Evolutionary conservation across 2,797 vertebrate genomes (phyloP), one percentile per base, ranked within the genome.

Genomic region (Melanotaenia nigrans): DNA sequence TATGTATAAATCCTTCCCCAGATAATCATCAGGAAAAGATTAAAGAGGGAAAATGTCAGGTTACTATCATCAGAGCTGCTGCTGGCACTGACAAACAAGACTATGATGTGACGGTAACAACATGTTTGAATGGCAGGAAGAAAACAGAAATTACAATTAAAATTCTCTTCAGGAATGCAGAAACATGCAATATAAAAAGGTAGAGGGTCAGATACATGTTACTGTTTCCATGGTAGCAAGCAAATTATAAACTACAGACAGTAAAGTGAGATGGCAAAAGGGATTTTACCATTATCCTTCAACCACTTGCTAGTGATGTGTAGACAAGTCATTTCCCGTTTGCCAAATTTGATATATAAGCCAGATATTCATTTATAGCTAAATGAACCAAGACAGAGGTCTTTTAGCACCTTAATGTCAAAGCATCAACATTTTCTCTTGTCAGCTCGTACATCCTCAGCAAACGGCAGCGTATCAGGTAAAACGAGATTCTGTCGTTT

Each of bases 401-500:
- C 33, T 71, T 45, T 57, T 47, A 4, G 38, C 1, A 0, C 5
- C 30, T 60, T 40, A 10, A 32, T 61, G 66, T 71, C 71, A 75
- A 63, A 80, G 58, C 7, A 7, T 2, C 33, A 67, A 57, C 62
- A 36, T 60, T 22, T 14, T 81, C 16, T 35, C 3, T 20, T 75
- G 61, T 83, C 72, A 68, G 32, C 70, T 65, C 33, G 35, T 28
- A 38, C 28, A 11, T 55, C 45, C 55, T 35, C 58, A 45, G 72
- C 73, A 68, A 42, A 36, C 61, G 49, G 32, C 0, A 9, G 16
- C 0, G 1, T 13, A 73, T 71, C 57, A 75, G 68, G 68, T 75
- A 33, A 87, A 79, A 82, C 53, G 63, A 84, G 58, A 59, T 67
- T 65, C 74, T 69, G 77, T 61, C 68, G 68, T 40, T 69, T 85